These are phyloP conservation scores for Crepidodera aurea DNA, from an alignment of 2,888 invertebrate species.

Conservation along the genomic window DNA sequence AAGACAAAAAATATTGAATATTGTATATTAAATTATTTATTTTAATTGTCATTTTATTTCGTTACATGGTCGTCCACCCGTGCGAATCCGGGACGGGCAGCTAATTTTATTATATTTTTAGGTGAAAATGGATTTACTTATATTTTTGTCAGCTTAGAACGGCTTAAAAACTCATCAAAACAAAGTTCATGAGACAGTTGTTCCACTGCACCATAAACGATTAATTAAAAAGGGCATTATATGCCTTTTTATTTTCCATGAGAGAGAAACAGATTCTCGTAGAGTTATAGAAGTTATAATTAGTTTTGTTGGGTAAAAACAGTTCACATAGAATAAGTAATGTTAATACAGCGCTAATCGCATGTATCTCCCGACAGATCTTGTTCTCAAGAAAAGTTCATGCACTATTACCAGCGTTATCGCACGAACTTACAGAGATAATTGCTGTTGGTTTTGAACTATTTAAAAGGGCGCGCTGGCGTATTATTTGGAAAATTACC, in stretches of 20 bases:
- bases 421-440: constrained; percentile 48
- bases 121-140: no score
- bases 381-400: constrained; percentile 52
- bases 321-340: constrained; percentile 51
- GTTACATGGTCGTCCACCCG: no score
- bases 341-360: constrained; percentile 51
- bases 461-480: constrained; percentile 38
- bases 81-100: no score
- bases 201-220: constrained; percentile 10
- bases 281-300: constrained; percentile 45
- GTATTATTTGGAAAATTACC: constrained; percentile 36
- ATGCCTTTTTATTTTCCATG: constrained; percentile 33
- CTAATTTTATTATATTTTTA: no score
- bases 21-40: no score
- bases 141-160: no score
- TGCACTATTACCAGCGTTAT: constrained; percentile 48
- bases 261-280: constrained; percentile 34
- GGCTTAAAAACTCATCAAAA: background rate
- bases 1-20: no score
- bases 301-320: constrained; percentile 46
- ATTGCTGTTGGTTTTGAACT: constrained; percentile 50
- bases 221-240: constrained; percentile 31
- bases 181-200: background rate
- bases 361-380: constrained; percentile 49
- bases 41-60: no score